These are phyloP conservation scores for Zosterops borbonicus DNA, from an alignment of 2,113 vertebrate species.

Conservation along the genomic window DNA sequence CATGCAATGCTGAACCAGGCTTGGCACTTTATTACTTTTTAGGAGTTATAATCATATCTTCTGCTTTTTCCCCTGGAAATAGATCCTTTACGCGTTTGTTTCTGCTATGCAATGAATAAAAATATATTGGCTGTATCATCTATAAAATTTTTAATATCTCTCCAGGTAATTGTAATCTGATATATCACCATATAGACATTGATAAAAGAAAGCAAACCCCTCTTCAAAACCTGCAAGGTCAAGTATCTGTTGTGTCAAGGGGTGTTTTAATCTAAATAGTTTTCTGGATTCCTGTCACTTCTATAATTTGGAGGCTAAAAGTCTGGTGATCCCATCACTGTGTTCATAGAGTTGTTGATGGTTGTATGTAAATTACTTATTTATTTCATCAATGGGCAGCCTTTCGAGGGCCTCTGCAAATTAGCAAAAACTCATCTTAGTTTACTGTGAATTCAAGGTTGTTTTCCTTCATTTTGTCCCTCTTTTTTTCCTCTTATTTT, in stretches of 20 bases:
- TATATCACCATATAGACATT: not conserved
- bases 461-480: not conserved
- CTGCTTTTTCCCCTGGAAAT: not conserved
- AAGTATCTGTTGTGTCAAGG: not conserved
- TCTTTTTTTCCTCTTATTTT: not conserved
- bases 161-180: not conserved
- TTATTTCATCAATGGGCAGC: not conserved
- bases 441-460: not conserved
- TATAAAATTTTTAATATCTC: not conserved
- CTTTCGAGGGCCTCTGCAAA: not conserved
- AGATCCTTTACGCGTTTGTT: not conserved
- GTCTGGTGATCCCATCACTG: not conserved
- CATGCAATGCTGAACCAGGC: not conserved
- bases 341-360: not conserved
- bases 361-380: not conserved
- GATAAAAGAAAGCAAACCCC: not conserved
- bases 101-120: not conserved
- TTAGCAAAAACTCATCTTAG: not conserved
- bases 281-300: not conserved
- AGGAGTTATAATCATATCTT: not conserved
- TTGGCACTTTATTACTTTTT: not conserved
- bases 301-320: not conserved
- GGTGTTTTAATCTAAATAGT: not conserved
- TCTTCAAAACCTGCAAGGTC: not conserved
- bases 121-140: not conserved